Evolutionary conservation across 2,797 vertebrate species (phyloP), one percentile per base, ranked within the genome.

Genomic region (Pterois miles): DNA sequence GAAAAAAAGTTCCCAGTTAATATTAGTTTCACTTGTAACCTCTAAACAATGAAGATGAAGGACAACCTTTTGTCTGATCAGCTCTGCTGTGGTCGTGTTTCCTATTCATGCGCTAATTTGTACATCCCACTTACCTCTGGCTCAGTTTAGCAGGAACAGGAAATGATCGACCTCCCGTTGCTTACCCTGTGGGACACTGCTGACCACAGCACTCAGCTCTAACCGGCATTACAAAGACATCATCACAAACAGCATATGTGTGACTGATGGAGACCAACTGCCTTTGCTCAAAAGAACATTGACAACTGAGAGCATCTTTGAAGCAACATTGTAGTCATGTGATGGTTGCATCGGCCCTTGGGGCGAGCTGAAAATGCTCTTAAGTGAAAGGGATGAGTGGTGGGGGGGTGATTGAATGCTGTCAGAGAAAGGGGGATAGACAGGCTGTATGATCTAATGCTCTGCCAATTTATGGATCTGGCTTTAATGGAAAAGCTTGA

Each of bases 21-120:
- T 81, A 72, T 80, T 66, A 57, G 54, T 87, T 88, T 87, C 81
- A 62, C 80, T 92, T 87, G 78, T 83, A 48, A 71, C 89, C 72
- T 86, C 63, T 56, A 62, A 78, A 88, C 91, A 91, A 82, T 87
- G 80, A 60, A 57, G 71, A 83, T 83, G 71, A 90, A 65, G 76
- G 81, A 86, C 71, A 57, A 43, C 43, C 86, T 67, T 85, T 93
- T 92, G 92, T 94, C 72, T 78, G 46, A 54, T 69, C 81, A 13
- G 43, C 64, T 87, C 86, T 90, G 89, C 90, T 87, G 78, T 68
- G 80, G 80, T 76, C 11, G 54, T 88, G 89, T 90, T 87, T 83
- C 63, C 91, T 80, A 90, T 95, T 95, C 92, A 94, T 88, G 82
- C 58, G 85, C 88, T 95, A 95, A 95, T 94, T 94, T 87, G 83